These are phyloP conservation scores for Rhinolophus sinicus DNA, from an alignment of 2,113 vertebrate species.

Conservation along the genomic window DNA sequence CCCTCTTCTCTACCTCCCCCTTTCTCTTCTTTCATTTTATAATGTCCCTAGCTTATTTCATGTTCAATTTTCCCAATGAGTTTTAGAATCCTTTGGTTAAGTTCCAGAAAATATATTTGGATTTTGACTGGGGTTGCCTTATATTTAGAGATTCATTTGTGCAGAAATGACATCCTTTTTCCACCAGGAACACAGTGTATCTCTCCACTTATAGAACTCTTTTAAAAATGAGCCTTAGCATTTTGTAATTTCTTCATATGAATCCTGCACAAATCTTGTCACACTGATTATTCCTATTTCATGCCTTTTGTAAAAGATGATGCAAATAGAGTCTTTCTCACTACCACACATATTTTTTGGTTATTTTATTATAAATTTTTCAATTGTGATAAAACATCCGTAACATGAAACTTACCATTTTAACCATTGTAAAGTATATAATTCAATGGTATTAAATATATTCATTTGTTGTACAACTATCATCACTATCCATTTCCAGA, in stretches of 20 bases:
- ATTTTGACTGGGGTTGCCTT: slow-evolving; percentile 36
- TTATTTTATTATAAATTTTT: background rate
- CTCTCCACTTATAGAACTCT: slow-evolving; percentile 13
- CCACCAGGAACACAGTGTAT: slow-evolving; percentile 22
- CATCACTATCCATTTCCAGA: background rate
- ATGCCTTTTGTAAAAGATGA: background rate
- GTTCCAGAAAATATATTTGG: slow-evolving; percentile 15
- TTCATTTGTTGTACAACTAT: background rate
- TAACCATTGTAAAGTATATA: background rate
- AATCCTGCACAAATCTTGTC: background rate
- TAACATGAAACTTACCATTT: background rate
- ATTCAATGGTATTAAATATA: background rate
- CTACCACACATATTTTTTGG: background rate
- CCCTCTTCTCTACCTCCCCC: background rate
- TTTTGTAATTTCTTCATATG: background rate
- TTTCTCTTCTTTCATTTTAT: background rate
- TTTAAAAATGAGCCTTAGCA: background rate
- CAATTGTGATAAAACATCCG: background rate
- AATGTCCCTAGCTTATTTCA: background rate
- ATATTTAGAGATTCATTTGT: slow-evolving; percentile 57
- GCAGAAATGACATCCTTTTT: slow-evolving; percentile 46
- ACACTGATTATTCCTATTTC: background rate
- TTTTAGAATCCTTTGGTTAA: background rate
- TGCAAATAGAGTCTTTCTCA: background rate
- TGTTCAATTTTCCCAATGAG: background rate